Evolutionary conservation across 2,888 invertebrate species (phyloP).

Genomic region (Marronus borbonicus): DNA sequence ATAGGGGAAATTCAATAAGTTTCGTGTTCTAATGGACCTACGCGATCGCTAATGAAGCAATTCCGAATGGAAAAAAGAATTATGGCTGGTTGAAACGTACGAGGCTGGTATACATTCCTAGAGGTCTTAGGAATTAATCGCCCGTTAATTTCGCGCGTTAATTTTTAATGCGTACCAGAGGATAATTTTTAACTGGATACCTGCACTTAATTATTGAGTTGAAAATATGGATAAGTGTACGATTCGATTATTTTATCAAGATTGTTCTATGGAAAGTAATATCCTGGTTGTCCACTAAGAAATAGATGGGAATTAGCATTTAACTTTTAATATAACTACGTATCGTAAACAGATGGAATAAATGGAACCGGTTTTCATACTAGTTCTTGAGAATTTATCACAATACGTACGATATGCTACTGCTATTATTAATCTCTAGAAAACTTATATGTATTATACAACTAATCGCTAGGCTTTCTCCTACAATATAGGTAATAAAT

Average conservation of each 20-base stretch:
- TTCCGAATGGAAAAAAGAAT: constrained; percentile 5
- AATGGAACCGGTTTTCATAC: too few species aligned
- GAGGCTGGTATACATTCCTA: background rate
- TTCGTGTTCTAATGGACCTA: constrained; percentile 32
- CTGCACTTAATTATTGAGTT: constrained; percentile 8
- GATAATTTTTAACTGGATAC: background rate
- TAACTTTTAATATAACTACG: too few species aligned
- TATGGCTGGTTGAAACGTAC: constrained; percentile 1
- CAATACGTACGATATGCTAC: too few species aligned
- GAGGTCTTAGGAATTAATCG: constrained; percentile 9
- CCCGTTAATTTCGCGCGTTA: constrained; percentile 12
- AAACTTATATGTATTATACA: too few species aligned
- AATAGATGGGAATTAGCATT: background rate
- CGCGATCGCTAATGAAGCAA: constrained; percentile 41
- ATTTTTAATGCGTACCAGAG: constrained; percentile 13
- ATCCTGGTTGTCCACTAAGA: background rate
- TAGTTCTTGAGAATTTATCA: too few species aligned
- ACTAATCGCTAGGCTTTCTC: too few species aligned
- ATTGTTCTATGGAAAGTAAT: background rate
- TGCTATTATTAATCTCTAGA: too few species aligned
- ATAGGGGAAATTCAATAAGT: constrained; percentile 34
- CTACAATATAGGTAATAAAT: too few species aligned
- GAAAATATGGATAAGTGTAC: background rate
- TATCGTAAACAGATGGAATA: too few species aligned
- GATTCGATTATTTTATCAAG: background rate